These are phyloP conservation scores for Allolobophora icterica DNA, from an alignment of 2,888 invertebrate species.

Conservation along the genomic window DNA sequence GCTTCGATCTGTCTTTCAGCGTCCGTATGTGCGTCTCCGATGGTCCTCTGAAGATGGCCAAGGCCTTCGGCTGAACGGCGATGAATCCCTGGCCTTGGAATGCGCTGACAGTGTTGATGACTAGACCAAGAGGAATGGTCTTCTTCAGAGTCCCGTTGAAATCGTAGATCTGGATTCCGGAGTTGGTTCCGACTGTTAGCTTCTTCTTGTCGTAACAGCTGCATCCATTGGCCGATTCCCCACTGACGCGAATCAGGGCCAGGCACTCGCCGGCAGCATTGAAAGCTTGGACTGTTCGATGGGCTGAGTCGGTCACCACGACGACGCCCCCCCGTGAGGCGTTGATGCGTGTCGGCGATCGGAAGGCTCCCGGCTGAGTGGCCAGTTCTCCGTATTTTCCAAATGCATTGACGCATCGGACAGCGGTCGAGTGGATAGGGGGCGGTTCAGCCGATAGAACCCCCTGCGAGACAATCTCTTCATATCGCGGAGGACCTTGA, in stretches of 20 bases:
- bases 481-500: conserved; percentile 29
- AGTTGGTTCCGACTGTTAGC: not conserved
- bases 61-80: conserved; percentile 24
- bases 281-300: conserved; percentile 38
- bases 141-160: conserved; percentile 30
- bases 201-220: conserved; percentile 18
- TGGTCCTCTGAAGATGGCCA: conserved; percentile 21
- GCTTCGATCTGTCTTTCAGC: conserved; percentile 9
- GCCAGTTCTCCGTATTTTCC: conserved; percentile 37
- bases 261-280: conserved; percentile 35
- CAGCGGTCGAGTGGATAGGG: not conserved
- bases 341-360: conserved; percentile 35
- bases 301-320: conserved; percentile 34
- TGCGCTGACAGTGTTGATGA: conserved; percentile 30
- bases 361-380: conserved; percentile 42
- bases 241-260: conserved; percentile 38
- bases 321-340: conserved; percentile 31
- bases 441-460: not conserved
- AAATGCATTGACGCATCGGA: conserved; percentile 32
- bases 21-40: not conserved
- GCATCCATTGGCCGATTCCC: conserved; percentile 27
- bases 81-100: conserved; percentile 24
- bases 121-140: conserved; percentile 28
- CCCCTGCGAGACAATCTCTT: conserved; percentile 20
- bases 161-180: conserved; percentile 31